phyloP scores from a whole-genome alignment of 2,113 vertebrate species.

The Ammodytes dubius region DNA sequence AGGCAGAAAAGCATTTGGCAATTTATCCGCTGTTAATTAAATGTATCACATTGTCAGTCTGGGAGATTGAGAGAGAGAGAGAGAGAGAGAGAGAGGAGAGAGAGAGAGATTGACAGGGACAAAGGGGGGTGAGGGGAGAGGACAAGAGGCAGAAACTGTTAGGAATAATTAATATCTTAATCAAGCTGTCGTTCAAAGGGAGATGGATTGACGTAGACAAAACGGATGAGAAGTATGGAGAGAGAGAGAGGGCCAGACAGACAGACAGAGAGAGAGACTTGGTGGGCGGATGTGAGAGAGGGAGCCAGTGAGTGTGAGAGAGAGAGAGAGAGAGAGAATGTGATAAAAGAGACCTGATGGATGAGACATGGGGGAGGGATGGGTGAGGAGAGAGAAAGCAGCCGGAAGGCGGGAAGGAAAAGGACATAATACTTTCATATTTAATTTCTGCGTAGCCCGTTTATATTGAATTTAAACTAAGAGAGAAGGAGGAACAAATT shows the following conservation, averaged over 20 bases:
- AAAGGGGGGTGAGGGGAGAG: neutral
- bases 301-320: conserved; percentile 15
- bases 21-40: conserved; percentile 41
- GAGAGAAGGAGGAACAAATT: conserved; percentile 23
- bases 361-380: neutral
- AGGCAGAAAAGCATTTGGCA: conserved; percentile 28
- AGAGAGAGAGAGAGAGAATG: conserved; percentile 16
- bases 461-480: conserved; percentile 32
- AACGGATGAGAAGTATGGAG: neutral
- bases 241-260: conserved; percentile 15
- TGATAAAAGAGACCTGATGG: conserved; percentile 15
- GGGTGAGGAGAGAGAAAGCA: conserved; percentile 24
- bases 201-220: conserved; percentile 37
- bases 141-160: conserved; percentile 4
- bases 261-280: conserved; percentile 42
- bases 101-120: conserved; percentile 13
- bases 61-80: conserved; percentile 9
- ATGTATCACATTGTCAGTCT: conserved; percentile 54
- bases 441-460: conserved; percentile 20
- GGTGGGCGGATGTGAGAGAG: conserved; percentile 44
- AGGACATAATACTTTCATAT: neutral
- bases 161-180: conserved; percentile 51
- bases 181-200: conserved; percentile 28
- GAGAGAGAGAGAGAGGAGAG: neutral
- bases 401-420: conserved; percentile 40